A percentile compares a stretch with the other conserved stretches of the same genome.
Conservation (phyloP, 2,113 vertebrate genomes). For the Zosterops lateralis region DNA sequence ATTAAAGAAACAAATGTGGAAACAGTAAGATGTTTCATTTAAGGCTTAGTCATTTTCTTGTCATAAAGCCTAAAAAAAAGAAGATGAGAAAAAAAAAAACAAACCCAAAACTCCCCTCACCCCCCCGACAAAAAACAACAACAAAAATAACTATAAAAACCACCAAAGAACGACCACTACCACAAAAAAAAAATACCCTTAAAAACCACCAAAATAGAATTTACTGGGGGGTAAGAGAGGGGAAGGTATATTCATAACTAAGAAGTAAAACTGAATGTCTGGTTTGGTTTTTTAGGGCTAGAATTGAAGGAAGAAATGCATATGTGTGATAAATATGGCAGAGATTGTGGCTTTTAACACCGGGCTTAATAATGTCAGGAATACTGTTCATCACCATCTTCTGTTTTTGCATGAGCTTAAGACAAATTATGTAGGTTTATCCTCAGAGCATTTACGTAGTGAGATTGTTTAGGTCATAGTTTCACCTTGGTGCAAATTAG, state of each 20-base stretch:
- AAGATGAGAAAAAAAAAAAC: rapidly evolving
- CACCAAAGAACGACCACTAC: neutral
- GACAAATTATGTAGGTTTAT: neutral
- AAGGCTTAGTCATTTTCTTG: neutral
- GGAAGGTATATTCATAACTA: neutral
- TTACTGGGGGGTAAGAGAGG: neutral
- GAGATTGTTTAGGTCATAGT: neutral
- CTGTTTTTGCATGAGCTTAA: neutral
- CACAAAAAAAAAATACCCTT: neutral
- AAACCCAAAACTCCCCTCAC: no score
- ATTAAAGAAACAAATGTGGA: neutral
- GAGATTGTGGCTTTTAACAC: neutral
- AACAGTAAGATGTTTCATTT: neutral
- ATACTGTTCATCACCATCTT: neutral
- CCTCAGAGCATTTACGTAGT: neutral
- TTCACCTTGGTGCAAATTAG: neutral
- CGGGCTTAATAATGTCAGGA: neutral
- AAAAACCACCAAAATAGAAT: neutral
- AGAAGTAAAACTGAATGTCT: neutral
- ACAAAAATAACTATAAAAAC: neutral
- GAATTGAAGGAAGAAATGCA: neutral
- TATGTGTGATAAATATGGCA: neutral
- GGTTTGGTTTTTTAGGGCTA: neutral
- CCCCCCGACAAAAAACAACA: no score
- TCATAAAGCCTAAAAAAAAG: neutral